Percentiles rank a stretch among this genome's conserved stretches.
These are phyloP conservation scores for Dasysyrphus albostriatus DNA, from an alignment of 2,888 invertebrate species.

Conservation along the genomic window DNA sequence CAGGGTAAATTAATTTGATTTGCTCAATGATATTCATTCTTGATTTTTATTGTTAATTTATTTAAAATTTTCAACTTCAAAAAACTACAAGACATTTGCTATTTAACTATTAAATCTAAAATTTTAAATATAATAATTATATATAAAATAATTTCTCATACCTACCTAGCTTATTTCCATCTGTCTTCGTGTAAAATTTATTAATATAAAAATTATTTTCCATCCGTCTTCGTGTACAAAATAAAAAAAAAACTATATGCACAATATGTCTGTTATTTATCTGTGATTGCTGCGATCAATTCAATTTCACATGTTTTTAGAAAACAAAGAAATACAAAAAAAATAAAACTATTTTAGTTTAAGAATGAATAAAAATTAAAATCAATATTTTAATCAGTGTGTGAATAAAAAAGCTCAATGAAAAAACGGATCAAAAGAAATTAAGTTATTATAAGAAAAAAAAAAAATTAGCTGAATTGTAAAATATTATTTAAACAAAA, in stretches of 20 bases:
- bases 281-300: slow-evolving; percentile 76
- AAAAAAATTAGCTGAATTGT: slow-evolving; percentile 19
- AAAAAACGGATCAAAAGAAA: not conserved
- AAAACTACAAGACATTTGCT: not conserved
- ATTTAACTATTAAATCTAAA: not conserved
- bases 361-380: slow-evolving; percentile 8
- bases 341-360: slow-evolving; percentile 19
- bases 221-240: slow-evolving; percentile 65
- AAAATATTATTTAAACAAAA: not conserved
- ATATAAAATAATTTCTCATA: too few species aligned
- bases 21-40: too few species aligned
- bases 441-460: slow-evolving; percentile 1
- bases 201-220: slow-evolving; percentile 25
- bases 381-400: slow-evolving; percentile 49
- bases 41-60: not conserved
- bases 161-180: slow-evolving; percentile 7
- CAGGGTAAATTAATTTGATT: too few species aligned
- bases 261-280: slow-evolving; percentile 68
- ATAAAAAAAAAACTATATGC: slow-evolving; percentile 11
- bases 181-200: not conserved
- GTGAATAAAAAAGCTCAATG: slow-evolving; percentile 1
- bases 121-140: not conserved
- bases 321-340: not conserved
- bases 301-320: slow-evolving; percentile 58
- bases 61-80: not conserved